phyloP scores from a whole-genome alignment of 2,113 vertebrate genomes.

The Xenopus tropicalis region DNA sequence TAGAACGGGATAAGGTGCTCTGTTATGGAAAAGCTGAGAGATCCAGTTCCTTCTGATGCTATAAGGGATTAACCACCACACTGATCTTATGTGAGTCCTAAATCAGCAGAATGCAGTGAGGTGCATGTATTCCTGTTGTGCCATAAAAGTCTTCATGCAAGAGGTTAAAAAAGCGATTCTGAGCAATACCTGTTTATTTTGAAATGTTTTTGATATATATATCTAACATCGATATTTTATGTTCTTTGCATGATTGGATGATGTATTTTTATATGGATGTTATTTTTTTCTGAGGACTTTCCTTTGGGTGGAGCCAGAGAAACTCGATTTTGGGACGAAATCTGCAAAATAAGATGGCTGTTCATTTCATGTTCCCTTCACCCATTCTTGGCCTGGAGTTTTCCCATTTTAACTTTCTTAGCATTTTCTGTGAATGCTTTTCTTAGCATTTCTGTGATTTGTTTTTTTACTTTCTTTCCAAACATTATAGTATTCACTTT shows the following conservation, averaged over 20 bases:
- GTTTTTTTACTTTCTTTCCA: background rate
- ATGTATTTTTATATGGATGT: slow-evolving; percentile 37
- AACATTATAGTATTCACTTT: background rate
- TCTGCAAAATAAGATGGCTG: slow-evolving; percentile 1
- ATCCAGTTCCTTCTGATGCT: no score
- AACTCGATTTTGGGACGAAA: slow-evolving; percentile 18
- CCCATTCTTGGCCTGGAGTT: background rate
- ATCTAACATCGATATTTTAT: slow-evolving; percentile 30
- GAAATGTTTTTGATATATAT: slow-evolving; percentile 11
- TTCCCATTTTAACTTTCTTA: background rate
- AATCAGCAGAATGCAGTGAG: slow-evolving; percentile 8
- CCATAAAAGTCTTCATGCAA: slow-evolving; percentile 31
- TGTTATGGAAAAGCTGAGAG: background rate
- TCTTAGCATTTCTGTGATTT: no score
- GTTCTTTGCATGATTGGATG: slow-evolving; percentile 33
- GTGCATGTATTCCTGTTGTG: slow-evolving; percentile 28
- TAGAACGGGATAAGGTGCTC: background rate
- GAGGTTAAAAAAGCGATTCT: slow-evolving; percentile 15
- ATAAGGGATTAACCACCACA: no score
- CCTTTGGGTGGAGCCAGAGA: slow-evolving; percentile 16
- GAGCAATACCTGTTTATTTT: slow-evolving; percentile 35
- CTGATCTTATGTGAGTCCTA: no score
- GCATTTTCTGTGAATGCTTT: background rate
- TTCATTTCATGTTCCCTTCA: background rate
- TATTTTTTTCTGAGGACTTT: slow-evolving; percentile 9